Evolutionary conservation across 35 echinoderm and acorn worm genomes (phyloP), one percentile per base, ranked within the genome.

Genomic region (Acanthaster planci): DNA sequence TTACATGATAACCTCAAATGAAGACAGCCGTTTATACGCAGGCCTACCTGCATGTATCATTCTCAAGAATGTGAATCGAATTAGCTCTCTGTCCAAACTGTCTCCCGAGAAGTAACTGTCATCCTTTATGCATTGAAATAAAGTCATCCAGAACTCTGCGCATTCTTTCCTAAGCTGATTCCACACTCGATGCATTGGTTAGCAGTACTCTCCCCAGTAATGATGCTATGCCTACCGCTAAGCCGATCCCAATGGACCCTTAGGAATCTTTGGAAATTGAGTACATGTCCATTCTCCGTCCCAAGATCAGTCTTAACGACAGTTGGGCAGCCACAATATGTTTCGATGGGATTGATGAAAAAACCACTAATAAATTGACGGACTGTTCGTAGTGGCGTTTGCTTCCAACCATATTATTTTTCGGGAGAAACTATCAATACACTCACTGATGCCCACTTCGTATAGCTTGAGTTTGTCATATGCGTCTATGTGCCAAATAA

Each of bases 401-500:
- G n/a, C n/a, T n/a, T n/a, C n/a, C n/a, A n/a, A n/a, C n/a, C 82
- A 84, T 32, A 57, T 60, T 9, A 84, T 32, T 57, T 54, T 51
- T 17, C 82, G 22, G 30, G 19, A 30, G 8, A 51, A 84, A 57
- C 82, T 55, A 38, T 84, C 22, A 31, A 84, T 84, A 17, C 40
- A 51, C 52, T 19, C 52, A 54, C 19, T 19, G 19, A 54, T 54
- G 8, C 52, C 52, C 52, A 54, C 52, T 54, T 19, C 52, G 60
- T 55, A 84, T 55, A 26, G 82, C 39, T 84, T 84, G 19, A 84
- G 52, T 84, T 59, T 57, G 53, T 84, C 82, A 22, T 57, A 57
- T 60, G 40, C 47, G 60, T 84, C 82, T 23, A 84, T 30, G 38
- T 84, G 82, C 82, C 82, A 84, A 17, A 84, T 55, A 60, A 82